A percentile compares a stretch with the other conserved stretches of the same genome.
Evolutionary conservation across 1,140 invertebrate species (phyloP).

Genomic region (Heliconius melpomene): DNA sequence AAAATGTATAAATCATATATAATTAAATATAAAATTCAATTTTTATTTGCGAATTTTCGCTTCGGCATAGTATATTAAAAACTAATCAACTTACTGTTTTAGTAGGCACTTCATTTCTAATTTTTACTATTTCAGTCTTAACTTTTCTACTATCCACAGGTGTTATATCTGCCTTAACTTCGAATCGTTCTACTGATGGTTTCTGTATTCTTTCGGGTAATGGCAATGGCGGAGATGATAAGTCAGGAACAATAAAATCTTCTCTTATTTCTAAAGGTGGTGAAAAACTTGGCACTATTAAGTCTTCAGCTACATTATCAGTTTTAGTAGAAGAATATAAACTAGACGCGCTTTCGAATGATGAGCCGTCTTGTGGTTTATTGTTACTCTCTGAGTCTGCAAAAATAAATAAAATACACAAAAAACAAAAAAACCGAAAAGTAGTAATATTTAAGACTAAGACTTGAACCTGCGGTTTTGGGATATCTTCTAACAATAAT

Average conservation of each 20-base stretch:
- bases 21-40: no score
- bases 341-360: constrained; percentile 90
- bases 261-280: constrained; percentile 78
- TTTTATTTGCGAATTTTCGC: no score
- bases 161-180: constrained; percentile 72
- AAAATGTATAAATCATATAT: neutral
- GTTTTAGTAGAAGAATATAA: constrained; percentile 88
- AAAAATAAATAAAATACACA: constrained; percentile 41
- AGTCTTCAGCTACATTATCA: constrained; percentile 83
- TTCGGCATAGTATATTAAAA: neutral
- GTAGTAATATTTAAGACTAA: no score
- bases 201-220: constrained; percentile 71
- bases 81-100: constrained; percentile 54
- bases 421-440: no score
- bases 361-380: constrained; percentile 86
- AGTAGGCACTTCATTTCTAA: constrained; percentile 56
- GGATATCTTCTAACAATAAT: no score
- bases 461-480: no score
- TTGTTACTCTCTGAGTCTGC: constrained; percentile 77
- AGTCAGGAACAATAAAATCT: constrained; percentile 77
- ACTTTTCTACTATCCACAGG: constrained; percentile 67
- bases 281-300: constrained; percentile 81
- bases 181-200: constrained; percentile 64
- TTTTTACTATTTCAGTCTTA: constrained; percentile 73
- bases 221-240: constrained; percentile 73